These are phyloP conservation scores for Brenthis ino DNA, from an alignment of 2,888 invertebrate genomes.

Conservation along the genomic window DNA sequence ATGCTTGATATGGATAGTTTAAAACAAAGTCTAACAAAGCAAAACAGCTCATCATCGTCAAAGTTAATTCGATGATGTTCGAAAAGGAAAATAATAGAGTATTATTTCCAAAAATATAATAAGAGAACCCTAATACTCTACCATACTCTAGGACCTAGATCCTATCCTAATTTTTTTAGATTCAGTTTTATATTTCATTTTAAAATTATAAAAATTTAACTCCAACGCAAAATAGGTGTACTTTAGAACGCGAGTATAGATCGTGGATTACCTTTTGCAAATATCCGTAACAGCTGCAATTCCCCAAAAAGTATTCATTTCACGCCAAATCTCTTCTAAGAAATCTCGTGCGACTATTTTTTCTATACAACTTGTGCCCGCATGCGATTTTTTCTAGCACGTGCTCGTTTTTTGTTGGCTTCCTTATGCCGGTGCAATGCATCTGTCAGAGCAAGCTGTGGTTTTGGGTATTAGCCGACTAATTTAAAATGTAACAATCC, in stretches of 20 bases:
- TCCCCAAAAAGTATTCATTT: slow-evolving; percentile 60
- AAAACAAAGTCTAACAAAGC: no score
- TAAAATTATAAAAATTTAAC: neutral
- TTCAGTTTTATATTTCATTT: no score
- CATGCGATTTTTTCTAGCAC: slow-evolving; percentile 77
- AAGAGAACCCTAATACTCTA: no score
- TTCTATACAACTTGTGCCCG: slow-evolving; percentile 77
- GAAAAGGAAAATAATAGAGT: no score
- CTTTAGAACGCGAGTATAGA: neutral
- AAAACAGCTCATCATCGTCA: no score
- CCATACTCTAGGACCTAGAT: no score
- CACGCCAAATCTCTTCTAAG: slow-evolving; percentile 56
- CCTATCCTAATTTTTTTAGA: no score
- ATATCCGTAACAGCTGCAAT: slow-evolving; percentile 49
- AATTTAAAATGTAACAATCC: slow-evolving; percentile 43
- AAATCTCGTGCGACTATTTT: slow-evolving; percentile 59
- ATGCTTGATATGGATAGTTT: no score
- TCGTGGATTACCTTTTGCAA: slow-evolving; percentile 23
- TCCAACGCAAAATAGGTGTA: no score
- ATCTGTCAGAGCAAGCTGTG: slow-evolving; percentile 78
- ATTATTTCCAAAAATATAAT: no score
- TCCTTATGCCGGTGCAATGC: slow-evolving; percentile 69
- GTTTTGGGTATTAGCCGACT: slow-evolving; percentile 58
- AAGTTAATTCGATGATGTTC: no score
- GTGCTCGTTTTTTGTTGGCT: slow-evolving; percentile 74